These are phyloP conservation scores for Sebastes iracundus DNA, from an alignment of 2,797 vertebrate species.

Conservation along the genomic window DNA sequence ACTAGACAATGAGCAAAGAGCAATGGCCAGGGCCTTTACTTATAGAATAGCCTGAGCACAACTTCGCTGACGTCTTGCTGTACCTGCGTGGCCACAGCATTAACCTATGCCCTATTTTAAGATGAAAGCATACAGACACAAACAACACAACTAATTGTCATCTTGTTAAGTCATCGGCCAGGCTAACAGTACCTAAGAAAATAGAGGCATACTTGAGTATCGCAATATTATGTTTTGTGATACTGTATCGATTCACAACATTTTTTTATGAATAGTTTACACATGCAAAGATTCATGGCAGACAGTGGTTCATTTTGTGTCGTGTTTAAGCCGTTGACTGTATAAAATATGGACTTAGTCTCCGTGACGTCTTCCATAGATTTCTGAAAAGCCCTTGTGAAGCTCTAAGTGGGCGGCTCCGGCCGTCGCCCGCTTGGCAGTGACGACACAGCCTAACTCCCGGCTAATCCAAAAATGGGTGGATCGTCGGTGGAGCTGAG, in stretches of 20 bases:
- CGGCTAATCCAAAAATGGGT: background rate
- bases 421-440: too few species aligned
- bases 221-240: too few species aligned
- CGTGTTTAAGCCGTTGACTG: too few species aligned
- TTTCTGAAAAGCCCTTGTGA: too few species aligned
- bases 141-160: conserved; percentile 46
- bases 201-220: background rate
- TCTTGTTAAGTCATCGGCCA: conserved; percentile 28
- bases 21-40: background rate
- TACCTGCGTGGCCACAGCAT: conserved; percentile 39
- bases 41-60: background rate
- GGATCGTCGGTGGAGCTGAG: background rate
- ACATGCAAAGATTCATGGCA: too few species aligned
- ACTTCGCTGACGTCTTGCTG: conserved; percentile 3
- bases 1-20: background rate
- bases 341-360: too few species aligned
- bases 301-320: too few species aligned
- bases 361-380: too few species aligned
- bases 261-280: too few species aligned
- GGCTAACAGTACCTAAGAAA: background rate
- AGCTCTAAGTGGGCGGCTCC: too few species aligned
- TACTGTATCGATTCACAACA: too few species aligned
- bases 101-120: conserved; percentile 68
- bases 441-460: too few species aligned
- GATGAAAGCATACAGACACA: conserved; percentile 35